A percentile compares a stretch with the other conserved stretches of the same genome.
Evolutionary conservation across 2,113 vertebrate genomes (phyloP).

Genomic region (Lasiurus cinereus): DNA sequence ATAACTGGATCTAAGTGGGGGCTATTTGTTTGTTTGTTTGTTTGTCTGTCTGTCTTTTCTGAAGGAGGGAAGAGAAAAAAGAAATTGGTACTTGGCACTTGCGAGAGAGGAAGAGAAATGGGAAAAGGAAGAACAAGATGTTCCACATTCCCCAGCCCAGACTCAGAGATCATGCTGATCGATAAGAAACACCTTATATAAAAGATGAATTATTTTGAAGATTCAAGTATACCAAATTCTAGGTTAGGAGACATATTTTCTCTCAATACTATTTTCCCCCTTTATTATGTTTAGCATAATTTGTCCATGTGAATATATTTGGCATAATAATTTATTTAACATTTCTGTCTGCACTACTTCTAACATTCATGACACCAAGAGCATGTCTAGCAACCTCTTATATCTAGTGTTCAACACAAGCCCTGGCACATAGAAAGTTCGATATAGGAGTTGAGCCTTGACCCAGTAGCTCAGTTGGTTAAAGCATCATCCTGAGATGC

Average conservation of each 20-base stretch:
- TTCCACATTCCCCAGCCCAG: not conserved
- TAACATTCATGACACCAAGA: not conserved
- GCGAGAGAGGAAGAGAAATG: not conserved
- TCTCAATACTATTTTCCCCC: not conserved
- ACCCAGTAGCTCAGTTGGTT: not conserved
- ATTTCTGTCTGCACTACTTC: not conserved
- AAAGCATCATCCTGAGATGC: not conserved
- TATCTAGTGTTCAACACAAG: not conserved
- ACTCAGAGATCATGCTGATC: not conserved
- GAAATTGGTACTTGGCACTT: not conserved
- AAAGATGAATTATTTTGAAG: not conserved
- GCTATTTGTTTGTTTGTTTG: not conserved
- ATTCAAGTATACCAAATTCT: not conserved
- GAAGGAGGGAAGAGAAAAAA: slow-evolving; percentile 17
- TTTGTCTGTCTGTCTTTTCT: not conserved
- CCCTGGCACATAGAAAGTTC: not conserved
- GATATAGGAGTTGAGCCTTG: not conserved
- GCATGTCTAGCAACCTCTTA: not conserved
- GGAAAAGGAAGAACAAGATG: not conserved
- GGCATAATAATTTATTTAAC: not conserved
- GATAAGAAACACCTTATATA: not conserved
- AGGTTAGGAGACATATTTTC: not conserved
- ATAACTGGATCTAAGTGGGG: not conserved
- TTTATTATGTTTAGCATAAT: not conserved
- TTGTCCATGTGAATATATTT: not conserved